These are phyloP conservation scores for Argyrosomus regius DNA, from an alignment of 2,797 vertebrate species.

Conservation along the genomic window DNA sequence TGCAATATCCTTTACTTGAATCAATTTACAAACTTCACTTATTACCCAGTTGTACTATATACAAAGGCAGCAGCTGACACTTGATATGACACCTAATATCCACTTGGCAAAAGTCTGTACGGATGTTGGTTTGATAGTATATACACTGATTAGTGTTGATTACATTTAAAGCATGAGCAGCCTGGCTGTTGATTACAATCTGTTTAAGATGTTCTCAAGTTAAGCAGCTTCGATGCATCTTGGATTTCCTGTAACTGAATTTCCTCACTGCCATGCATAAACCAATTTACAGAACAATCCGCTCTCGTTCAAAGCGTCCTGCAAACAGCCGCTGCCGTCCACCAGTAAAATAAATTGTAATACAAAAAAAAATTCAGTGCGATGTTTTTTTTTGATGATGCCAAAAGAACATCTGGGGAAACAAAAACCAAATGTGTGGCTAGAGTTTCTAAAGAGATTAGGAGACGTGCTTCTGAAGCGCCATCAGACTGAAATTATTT, in stretches of 20 bases:
- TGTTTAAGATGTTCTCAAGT: slow-evolving; percentile 33
- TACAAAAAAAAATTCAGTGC: not conserved
- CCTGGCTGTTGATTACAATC: not conserved
- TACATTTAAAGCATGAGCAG: slow-evolving; percentile 20
- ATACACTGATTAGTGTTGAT: slow-evolving; percentile 1
- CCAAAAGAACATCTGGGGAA: not conserved
- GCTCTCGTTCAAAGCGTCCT: not conserved
- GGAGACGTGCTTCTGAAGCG: too few species aligned
- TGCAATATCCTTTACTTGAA: not conserved
- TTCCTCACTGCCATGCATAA: slow-evolving; percentile 34
- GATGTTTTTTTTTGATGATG: not conserved
- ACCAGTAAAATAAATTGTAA: not conserved
- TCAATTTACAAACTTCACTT: not conserved
- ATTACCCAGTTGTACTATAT: not conserved
- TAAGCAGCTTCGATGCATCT: slow-evolving; percentile 46
- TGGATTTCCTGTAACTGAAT: slow-evolving; percentile 41
- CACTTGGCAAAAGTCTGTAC: not conserved
- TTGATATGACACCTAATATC: not conserved
- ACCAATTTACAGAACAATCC: slow-evolving; percentile 49
- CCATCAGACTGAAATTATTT: too few species aligned
- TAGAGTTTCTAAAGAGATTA: too few species aligned
- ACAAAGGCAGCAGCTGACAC: slow-evolving; percentile 3
- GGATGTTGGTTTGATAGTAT: not conserved
- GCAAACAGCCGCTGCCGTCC: slow-evolving; percentile 6
- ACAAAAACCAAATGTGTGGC: too few species aligned